phyloP scores from a whole-genome alignment of 2,113 vertebrate genomes.

The Galemys pyrenaicus region DNA sequence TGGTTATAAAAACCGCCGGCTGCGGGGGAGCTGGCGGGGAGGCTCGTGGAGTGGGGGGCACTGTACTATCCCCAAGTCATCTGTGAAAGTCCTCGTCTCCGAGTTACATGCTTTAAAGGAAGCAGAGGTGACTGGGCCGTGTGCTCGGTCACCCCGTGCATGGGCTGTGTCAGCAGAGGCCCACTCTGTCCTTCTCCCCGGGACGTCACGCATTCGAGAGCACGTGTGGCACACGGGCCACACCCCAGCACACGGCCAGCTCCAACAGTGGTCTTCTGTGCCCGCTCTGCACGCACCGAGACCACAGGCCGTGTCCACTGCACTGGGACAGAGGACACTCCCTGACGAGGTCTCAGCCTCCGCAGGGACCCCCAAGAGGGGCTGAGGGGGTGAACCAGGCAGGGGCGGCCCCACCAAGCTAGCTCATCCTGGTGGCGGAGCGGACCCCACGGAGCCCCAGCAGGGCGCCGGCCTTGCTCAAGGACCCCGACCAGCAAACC shows the following conservation, averaged over 20 bases:
- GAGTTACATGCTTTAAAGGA: neutral
- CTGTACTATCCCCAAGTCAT: too few relatives aligned
- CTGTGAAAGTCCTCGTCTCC: accelerated
- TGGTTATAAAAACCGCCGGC: neutral
- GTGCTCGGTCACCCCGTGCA: too few relatives aligned
- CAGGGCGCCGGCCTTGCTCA: neutral
- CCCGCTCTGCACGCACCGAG: too few relatives aligned
- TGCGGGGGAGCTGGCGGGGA: too few relatives aligned
- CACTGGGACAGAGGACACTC: neutral
- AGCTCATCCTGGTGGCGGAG: neutral
- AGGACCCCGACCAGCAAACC: neutral
- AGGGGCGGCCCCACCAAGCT: accelerated
- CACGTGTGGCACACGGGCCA: too few relatives aligned
- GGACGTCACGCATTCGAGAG: neutral
- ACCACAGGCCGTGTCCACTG: accelerated
- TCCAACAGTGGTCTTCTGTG: neutral
- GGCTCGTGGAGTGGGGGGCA: too few relatives aligned
- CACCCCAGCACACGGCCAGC: neutral
- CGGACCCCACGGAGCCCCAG: neutral
- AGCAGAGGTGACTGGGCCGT: neutral
- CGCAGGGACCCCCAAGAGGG: neutral
- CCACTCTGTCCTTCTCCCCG: too few relatives aligned
- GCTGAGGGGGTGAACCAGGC: too few relatives aligned
- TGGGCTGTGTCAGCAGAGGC: too few relatives aligned
- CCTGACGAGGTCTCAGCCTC: neutral